phyloP scores from a whole-genome alignment of 2,888 invertebrate genomes.

The Xanthia icteritia region DNA sequence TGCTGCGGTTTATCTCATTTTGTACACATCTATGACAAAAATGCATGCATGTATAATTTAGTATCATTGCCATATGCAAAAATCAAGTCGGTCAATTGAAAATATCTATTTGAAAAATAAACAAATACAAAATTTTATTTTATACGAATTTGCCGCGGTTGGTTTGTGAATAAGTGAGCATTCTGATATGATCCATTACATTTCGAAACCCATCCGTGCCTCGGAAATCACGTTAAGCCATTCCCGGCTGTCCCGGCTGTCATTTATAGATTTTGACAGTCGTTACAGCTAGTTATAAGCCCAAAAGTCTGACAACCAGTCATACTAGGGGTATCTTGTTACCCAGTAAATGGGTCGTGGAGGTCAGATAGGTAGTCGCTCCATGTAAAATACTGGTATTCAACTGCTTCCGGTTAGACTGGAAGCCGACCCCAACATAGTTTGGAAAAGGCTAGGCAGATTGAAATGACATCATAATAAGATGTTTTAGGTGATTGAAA shows the following conservation, averaged over 20 bases:
- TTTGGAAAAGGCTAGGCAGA: not conserved
- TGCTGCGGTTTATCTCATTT: not conserved
- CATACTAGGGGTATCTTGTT: not conserved
- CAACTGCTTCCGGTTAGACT: not conserved
- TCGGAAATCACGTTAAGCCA: too few species aligned
- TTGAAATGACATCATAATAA: conserved; percentile 10
- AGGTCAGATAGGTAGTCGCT: not conserved
- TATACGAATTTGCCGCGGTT: not conserved
- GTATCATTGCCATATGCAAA: not conserved
- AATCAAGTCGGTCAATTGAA: not conserved
- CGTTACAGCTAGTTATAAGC: not conserved
- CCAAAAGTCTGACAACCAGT: not conserved
- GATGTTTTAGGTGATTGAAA: conserved; percentile 41
- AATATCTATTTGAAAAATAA: not conserved
- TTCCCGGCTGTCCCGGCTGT: too few species aligned
- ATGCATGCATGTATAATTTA: not conserved
- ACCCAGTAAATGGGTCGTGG: not conserved
- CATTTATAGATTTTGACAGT: not conserved
- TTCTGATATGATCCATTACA: not conserved
- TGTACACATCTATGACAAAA: not conserved
- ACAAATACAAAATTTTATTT: not conserved
- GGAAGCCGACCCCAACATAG: not conserved
- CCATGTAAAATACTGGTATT: not conserved
- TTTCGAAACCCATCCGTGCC: too few species aligned
- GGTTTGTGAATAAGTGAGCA: not conserved